Base-by-base conservation (phyloP, 2,888 invertebrate genomes). In the Arrhopalites spinosus region DNA sequence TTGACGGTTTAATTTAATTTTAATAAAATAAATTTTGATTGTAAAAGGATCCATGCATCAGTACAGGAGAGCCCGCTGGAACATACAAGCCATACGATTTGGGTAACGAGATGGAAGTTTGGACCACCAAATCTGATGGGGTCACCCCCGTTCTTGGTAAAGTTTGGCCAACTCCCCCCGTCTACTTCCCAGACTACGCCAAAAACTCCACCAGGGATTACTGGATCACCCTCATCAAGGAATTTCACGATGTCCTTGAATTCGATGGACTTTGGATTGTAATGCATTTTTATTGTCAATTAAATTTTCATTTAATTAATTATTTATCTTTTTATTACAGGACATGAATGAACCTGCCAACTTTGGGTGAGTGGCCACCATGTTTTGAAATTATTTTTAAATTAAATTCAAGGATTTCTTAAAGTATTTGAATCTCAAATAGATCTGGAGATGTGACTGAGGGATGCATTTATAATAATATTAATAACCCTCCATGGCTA, bases 341-440 rank as follows among this genome's bases (percentile, higher is more conserved):
- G 93, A 94, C 84, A 95, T 95, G 94, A 94, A 95, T 86, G 95
- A 94, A 84, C 93, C 93, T 0, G 91, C 93, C 0, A 94, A 93
- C 86, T 93, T 94, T 86, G n/a, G n/a, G n/a, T n/a, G n/a, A n/a
- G n/a, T n/a, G n/a, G n/a, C n/a, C n/a, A n/a, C n/a, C n/a, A n/a
- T n/a, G n/a, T n/a, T n/a, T n/a, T n/a, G n/a, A n/a, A n/a, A n/a
- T n/a, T n/a, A n/a, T n/a, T n/a, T n/a, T n/a, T n/a, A n/a, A n/a
- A n/a, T n/a, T n/a, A n/a, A n/a, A n/a, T n/a, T n/a, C n/a, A n/a
- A n/a, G n/a, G n/a, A n/a, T n/a, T n/a, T n/a, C n/a, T n/a, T n/a
- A n/a, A n/a, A n/a, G n/a, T n/a, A n/a, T n/a, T n/a, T n/a, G n/a
- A n/a, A n/a, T n/a, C n/a, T n/a, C n/a, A n/a, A n/a, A n/a, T n/a